A percentile compares a stretch with the other conserved stretches of the same genome.
These are phyloP conservation scores for Agelas oroides DNA, from an alignment of 37 sponge, comb jelly and placozoan species.

Conservation along the genomic window DNA sequence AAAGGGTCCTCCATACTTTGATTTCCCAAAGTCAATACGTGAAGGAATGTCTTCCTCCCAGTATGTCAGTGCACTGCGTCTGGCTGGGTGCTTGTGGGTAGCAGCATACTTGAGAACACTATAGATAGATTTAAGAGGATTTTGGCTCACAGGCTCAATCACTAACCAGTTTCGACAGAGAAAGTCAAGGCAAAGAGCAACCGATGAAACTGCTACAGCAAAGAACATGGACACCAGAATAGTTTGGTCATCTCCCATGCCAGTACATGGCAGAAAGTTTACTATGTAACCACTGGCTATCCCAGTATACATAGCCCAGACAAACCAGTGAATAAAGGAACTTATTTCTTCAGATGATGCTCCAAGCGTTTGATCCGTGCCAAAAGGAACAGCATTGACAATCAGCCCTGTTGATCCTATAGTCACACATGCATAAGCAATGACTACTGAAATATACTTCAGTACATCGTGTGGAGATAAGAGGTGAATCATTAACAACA, in stretches of 20 bases:
- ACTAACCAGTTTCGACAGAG: not conserved
- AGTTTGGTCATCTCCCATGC: no score
- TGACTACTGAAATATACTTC: no score
- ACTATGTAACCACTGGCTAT: no score
- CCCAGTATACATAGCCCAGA: not conserved
- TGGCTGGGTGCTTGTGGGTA: not conserved
- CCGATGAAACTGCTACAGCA: not conserved
- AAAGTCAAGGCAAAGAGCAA: not conserved
- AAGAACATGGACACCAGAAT: no score
- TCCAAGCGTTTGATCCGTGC: no score
- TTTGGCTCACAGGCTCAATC: not conserved
- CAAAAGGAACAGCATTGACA: no score
- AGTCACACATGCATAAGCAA: not conserved
- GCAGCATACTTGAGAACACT: not conserved
- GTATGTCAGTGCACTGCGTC: conserved; percentile 5
- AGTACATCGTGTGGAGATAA: no score
- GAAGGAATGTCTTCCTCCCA: not conserved
- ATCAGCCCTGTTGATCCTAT: not conserved
- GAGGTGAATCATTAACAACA: no score
- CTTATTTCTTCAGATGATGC: no score
- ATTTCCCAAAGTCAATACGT: not conserved
- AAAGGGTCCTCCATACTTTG: conserved; percentile 2
- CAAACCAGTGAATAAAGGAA: not conserved
- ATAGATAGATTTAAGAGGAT: conserved; percentile 4
- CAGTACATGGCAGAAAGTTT: no score